Base-by-base conservation (phyloP, 2,113 vertebrate genomes). In the Heliornis fulica region DNA sequence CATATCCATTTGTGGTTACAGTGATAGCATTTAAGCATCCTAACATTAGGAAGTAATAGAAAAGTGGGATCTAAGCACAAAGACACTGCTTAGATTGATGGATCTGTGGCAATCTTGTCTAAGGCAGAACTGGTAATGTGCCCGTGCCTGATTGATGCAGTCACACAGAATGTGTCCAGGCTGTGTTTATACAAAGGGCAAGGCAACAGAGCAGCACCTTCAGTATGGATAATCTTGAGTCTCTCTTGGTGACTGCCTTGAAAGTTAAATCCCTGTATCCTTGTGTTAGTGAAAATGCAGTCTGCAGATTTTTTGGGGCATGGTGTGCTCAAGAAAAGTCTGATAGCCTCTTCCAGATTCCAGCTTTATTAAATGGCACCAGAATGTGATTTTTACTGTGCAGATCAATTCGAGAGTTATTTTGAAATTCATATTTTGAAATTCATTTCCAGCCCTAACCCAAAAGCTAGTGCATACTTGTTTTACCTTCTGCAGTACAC, bases 321-420 rank as follows among this genome's bases (percentile, higher is more conserved):
- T 20, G 40, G 8, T 56, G 31, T 29, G 36, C 43, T 83, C 45
- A 74, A 43, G 51, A 31, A 60, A 79, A 96, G 45, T 28, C 63
- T 45, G 66, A 16, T 92, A 85, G 94, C 92, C 79, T 66, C 43
- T 71, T 78, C 32, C 63, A 72, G 43, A 61, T 81, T 86, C 51
- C 46, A 80, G 68, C 40, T 7, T 82, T 89, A 76, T 78, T 82
- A 61, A 74, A 64, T 64, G 36, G 22, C 15, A 16, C 25, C 10
- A n/a, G 15, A 41, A 68, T 71, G 53, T 53, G 57, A 76, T 84
- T 94, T 89, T 51, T 75, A 29, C 57, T 91, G 56, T 65, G 72
- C 54, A 66, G 19, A 89, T 94, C 43, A 64, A 6, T 75, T 60
- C 74, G 23, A n/a, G 13, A 28, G 9, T 78, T n/a, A n/a, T n/a